Conservation (phyloP, 2,113 vertebrate genomes). For the Solea solea region DNA sequence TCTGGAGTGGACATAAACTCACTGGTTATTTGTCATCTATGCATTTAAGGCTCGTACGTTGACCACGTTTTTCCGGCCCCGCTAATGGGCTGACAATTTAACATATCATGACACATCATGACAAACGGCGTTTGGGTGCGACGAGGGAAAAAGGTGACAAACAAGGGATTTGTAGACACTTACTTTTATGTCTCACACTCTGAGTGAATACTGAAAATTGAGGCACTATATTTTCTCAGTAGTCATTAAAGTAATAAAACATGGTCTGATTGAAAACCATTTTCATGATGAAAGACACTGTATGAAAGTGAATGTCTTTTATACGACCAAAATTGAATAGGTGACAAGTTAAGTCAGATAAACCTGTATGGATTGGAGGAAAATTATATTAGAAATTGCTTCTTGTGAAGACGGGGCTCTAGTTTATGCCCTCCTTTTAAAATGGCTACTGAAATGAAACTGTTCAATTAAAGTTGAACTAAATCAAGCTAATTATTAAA, state of each 20-base stretch:
- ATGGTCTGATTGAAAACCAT: conserved; percentile 23
- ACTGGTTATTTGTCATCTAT: conserved; percentile 44
- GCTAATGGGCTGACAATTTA: conserved; percentile 45
- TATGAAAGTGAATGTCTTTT: conserved; percentile 30
- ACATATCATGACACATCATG: background rate
- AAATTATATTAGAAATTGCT: conserved; percentile 15
- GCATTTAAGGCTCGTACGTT: conserved; percentile 24
- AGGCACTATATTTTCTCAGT: background rate
- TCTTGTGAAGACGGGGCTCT: background rate
- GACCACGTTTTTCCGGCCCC: conserved; percentile 9
- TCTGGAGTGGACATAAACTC: conserved; percentile 79
- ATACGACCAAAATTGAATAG: conserved; percentile 15
- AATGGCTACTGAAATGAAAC: conserved; percentile 36
- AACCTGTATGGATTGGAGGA: background rate
- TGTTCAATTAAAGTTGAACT: conserved; percentile 18
- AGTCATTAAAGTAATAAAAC: conserved; percentile 25
- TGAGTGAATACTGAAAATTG: background rate
- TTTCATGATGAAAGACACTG: conserved; percentile 3
- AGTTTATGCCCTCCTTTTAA: conserved; percentile 48
- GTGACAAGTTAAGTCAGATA: conserved; percentile 14
- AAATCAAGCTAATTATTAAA: conserved; percentile 18
- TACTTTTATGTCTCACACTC: background rate
- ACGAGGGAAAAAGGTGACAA: conserved; percentile 14
- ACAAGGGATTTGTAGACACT: background rate
- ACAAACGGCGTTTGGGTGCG: background rate